phyloP scores from a whole-genome alignment of 2,888 invertebrate species.

The Danaus chrysippus region DNA sequence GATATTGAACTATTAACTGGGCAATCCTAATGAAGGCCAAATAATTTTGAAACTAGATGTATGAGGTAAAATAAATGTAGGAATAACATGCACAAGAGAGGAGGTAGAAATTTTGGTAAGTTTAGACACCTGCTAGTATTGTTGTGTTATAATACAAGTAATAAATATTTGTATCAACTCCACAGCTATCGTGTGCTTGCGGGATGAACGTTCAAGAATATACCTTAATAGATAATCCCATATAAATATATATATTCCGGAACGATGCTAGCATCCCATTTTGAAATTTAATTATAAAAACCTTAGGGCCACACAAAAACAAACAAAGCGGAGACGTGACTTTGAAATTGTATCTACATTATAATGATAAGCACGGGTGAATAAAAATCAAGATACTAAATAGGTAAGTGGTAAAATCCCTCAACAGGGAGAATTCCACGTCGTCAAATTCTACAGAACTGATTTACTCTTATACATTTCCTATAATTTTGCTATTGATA shows the following conservation, averaged over 20 bases:
- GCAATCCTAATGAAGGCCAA: too few relatives aligned
- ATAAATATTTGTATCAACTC: constrained; percentile 20
- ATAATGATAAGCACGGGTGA: background rate
- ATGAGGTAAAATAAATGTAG: too few relatives aligned
- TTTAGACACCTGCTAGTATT: background rate
- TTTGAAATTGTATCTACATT: background rate
- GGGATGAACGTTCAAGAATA: background rate
- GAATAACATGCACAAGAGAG: too few relatives aligned
- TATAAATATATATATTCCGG: constrained; percentile 5
- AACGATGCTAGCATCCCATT: constrained; percentile 3
- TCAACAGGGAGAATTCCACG: constrained; percentile 18
- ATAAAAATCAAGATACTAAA: background rate
- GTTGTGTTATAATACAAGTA: constrained; percentile 4
- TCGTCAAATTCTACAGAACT: constrained; percentile 18
- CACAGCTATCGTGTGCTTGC: constrained; percentile 17
- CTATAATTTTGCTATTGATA: too few relatives aligned
- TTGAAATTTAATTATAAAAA: background rate
- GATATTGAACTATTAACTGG: too few relatives aligned
- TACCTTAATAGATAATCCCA: background rate
- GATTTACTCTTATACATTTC: background rate
- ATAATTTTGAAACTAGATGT: too few relatives aligned
- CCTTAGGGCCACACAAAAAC: background rate
- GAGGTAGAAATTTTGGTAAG: background rate
- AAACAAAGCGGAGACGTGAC: background rate
- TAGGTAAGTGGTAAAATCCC: constrained; percentile 25